Base-by-base conservation (phyloP, 1,140 invertebrate species). In the Oppia nitens region DNA sequence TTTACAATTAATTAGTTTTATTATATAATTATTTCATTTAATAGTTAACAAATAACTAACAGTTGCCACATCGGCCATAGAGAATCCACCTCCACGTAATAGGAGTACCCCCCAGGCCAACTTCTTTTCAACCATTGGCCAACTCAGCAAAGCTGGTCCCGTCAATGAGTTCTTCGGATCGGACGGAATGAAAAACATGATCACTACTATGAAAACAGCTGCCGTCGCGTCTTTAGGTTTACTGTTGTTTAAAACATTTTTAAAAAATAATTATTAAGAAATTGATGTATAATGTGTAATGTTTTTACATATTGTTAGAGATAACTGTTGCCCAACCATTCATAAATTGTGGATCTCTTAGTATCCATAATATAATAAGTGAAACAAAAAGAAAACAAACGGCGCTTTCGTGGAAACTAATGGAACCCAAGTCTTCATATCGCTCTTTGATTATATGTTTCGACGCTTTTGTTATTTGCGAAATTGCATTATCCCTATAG, bases 11-110 rank as follows among this genome's bases (percentile, higher is more conserved):
- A 50, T 29, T 26, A 2, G 4, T n/a, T 26, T 28, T 3, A 50
- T 53, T 20, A n/a, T 32, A 20, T 14, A 51, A 47, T 14, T 25
- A 25, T 25, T 24, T 53, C 49, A 52, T 48, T 24, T 53, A 47
- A 26, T 26, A 47, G 14, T 3, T 6, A 48, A 49, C 26, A 24
- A 1, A 48, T 23, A 28, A 0, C 60, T 63, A 63, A 72, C 71
- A 63, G 83, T 81, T 63, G 83, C 84, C 51, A 83, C 87, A 52
- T 84, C 79, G 0, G 89, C 88, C 24, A 94, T 74, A 0, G 89
- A 87, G 70, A 92, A 91, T 1, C 88, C 89, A 52, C 86, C 86
- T 40, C 87, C 81, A 24, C 76, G 66, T 14, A 77, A 64, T 3
- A 77, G 62, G 20, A 77, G 66, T 2, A 76, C 63, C 52, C 72